Percentiles rank a stretch among this genome's conserved stretches.
phyloP scores from a whole-genome alignment of 1,140 invertebrate species.

The Papilio xuthus region DNA sequence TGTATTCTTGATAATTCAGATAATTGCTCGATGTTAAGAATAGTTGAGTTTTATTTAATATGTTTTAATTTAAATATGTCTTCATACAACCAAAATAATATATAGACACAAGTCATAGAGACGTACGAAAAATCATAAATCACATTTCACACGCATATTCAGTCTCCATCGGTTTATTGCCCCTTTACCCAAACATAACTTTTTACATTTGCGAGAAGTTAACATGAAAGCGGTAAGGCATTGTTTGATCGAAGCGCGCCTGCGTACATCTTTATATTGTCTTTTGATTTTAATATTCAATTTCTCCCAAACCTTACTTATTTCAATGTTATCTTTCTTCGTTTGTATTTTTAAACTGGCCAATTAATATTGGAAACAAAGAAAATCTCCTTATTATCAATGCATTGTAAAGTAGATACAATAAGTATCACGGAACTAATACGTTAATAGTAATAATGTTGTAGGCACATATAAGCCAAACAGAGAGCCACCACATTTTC shows the following conservation, averaged over 20 bases:
- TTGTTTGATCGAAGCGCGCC: slow-evolving; percentile 35
- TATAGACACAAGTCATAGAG: not conserved
- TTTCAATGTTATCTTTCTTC: not conserved
- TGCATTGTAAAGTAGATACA: not conserved
- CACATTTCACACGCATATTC: not conserved
- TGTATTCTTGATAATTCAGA: too few species aligned
- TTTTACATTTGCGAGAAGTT: slow-evolving; percentile 3
- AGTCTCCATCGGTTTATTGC: not conserved
- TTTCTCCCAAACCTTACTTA: not conserved
- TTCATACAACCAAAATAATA: not conserved
- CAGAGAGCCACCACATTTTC: slow-evolving; percentile 23
- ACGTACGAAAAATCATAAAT: not conserved
- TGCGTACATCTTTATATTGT: slow-evolving; percentile 23
- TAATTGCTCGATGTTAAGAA: too few species aligned
- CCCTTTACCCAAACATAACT: not conserved
- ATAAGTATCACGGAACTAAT: slow-evolving; percentile 6
- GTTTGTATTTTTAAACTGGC: not conserved
- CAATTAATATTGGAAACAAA: not conserved
- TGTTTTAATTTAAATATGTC: not conserved
- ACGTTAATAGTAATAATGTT: slow-evolving; percentile 13
- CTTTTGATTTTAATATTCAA: not conserved
- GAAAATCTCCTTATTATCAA: not conserved
- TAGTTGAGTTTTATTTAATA: too few species aligned
- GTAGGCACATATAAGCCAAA: slow-evolving; percentile 12
- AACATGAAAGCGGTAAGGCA: slow-evolving; percentile 15